phyloP scores from a whole-genome alignment of 1,140 invertebrate species.

The Theocolax elegans region DNA sequence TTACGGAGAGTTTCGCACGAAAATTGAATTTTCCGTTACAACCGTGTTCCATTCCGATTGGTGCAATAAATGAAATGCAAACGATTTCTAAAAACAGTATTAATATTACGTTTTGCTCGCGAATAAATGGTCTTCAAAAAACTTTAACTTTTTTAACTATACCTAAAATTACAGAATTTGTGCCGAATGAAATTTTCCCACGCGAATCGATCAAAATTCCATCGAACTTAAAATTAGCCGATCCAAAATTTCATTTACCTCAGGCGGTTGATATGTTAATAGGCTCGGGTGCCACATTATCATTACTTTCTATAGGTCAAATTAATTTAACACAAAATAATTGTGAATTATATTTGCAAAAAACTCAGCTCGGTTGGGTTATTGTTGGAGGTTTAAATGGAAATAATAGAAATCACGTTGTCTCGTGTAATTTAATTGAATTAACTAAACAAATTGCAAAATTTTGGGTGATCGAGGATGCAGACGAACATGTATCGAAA shows the following conservation, averaged over 20 bases:
- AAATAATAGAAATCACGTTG: too few relatives aligned
- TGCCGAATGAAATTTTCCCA: conserved; percentile 31
- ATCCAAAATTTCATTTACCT: conserved; percentile 37
- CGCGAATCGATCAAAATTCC: conserved; percentile 25
- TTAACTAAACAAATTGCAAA: too few relatives aligned
- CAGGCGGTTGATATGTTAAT: conserved; percentile 27
- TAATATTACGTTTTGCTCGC: not conserved
- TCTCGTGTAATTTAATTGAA: too few relatives aligned
- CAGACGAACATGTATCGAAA: too few relatives aligned
- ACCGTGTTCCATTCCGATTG: not conserved
- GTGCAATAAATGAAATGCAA: too few relatives aligned
- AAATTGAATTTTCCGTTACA: not conserved
- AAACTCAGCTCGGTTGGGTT: conserved; percentile 25
- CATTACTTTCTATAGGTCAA: conserved; percentile 33
- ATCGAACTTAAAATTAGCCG: conserved; percentile 30
- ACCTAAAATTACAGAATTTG: not conserved
- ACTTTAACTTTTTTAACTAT: not conserved
- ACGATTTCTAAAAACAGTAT: not conserved
- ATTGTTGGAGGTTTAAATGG: conserved; percentile 2
- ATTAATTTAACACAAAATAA: conserved; percentile 8
- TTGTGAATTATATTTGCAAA: conserved; percentile 27
- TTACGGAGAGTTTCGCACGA: conserved; percentile 20
- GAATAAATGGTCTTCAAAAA: not conserved
- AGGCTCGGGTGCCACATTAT: conserved; percentile 34
- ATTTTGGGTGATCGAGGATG: too few relatives aligned